Conservation (phyloP, 92 coral and sea anemone genomes). For the Epizoanthus illoricatus region DNA sequence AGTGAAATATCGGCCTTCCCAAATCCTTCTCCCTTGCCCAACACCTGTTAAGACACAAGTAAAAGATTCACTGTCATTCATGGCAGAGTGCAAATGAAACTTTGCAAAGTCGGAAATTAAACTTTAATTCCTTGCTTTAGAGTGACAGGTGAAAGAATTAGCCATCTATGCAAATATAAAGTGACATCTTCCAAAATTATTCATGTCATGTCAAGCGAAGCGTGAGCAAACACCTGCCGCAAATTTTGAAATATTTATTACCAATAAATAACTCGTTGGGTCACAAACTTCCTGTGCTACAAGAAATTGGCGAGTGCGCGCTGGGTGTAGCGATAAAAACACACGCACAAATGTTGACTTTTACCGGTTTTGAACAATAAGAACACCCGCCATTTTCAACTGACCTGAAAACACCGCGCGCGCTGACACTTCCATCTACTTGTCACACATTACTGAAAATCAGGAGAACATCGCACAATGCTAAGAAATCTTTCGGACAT, state of each 20-base stretch:
- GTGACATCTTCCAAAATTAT: constrained; percentile 58
- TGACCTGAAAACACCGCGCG: not conserved
- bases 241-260: constrained; percentile 79
- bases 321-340: not conserved
- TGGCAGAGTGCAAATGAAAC: constrained; percentile 39
- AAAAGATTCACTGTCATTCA: constrained; percentile 24
- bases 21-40: not conserved
- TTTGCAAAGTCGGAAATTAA: constrained; percentile 37
- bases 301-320: not conserved
- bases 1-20: constrained; percentile 6
- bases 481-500: not conserved
- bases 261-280: constrained; percentile 56
- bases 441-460: not conserved
- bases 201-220: constrained; percentile 76
- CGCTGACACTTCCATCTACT: not conserved
- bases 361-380: not conserved
- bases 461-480: not conserved
- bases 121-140: constrained; percentile 50
- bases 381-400: constrained; percentile 23
- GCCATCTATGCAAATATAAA: constrained; percentile 64
- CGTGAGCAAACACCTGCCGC: constrained; percentile 81
- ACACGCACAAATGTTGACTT: constrained; percentile 22
- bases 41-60: constrained; percentile 31
- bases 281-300: constrained; percentile 17
- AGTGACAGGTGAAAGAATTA: constrained; percentile 78